phyloP scores from a whole-genome alignment of 1,140 invertebrate species.

The Sycophila sp. region DNA sequence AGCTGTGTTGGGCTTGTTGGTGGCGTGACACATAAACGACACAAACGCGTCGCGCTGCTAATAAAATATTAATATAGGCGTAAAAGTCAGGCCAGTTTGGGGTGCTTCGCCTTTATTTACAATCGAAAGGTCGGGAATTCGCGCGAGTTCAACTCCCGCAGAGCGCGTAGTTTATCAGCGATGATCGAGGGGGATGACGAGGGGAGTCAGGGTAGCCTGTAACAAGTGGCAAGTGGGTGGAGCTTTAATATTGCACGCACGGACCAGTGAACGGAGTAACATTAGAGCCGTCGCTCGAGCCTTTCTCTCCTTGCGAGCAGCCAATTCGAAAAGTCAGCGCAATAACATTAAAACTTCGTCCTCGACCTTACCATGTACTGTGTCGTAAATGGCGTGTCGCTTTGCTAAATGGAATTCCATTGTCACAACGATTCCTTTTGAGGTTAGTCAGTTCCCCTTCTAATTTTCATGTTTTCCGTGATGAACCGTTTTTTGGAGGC shows the following conservation, averaged over 20 bases:
- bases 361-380: conserved; percentile 3
- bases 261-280: background rate
- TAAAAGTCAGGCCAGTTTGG: too few relatives aligned
- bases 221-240: conserved; percentile 37
- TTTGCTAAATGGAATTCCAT: conserved; percentile 27
- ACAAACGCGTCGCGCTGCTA: too few relatives aligned
- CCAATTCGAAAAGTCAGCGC: background rate
- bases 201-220: background rate
- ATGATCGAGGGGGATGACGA: conserved; percentile 22
- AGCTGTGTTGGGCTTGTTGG: too few relatives aligned
- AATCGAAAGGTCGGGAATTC: too few relatives aligned
- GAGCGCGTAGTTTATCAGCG: too few relatives aligned
- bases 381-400: conserved; percentile 21
- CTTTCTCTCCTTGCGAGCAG: background rate
- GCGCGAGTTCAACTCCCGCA: too few relatives aligned
- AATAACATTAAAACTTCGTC: background rate
- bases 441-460: conserved; percentile 23
- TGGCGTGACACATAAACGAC: too few relatives aligned
- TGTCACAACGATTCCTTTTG: conserved; percentile 29
- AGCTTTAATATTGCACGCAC: conserved; percentile 26
- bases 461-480: background rate
- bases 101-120: too few relatives aligned
- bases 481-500: background rate
- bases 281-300: background rate
- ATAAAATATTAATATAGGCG: too few relatives aligned